Evolutionary conservation across 2,113 vertebrate genomes (phyloP).

Genomic region (Tautogolabrus adspersus): DNA sequence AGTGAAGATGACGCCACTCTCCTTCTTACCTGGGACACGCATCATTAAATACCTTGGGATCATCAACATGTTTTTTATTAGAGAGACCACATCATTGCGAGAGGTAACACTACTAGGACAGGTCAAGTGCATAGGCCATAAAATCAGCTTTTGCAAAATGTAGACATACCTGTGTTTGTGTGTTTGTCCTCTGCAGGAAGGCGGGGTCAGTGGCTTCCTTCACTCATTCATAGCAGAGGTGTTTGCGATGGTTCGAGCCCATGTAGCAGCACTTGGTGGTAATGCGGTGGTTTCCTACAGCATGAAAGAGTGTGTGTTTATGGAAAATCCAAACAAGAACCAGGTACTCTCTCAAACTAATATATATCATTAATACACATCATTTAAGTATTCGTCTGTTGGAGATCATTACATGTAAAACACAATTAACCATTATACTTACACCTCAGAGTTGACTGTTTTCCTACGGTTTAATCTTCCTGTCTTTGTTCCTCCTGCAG

Average conservation of each 20-base stretch:
- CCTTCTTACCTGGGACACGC: slow-evolving; percentile 94
- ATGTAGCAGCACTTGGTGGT: slow-evolving; percentile 95
- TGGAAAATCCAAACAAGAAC: slow-evolving; percentile 99
- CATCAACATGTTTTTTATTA: slow-evolving; percentile 99
- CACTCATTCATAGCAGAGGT: slow-evolving; percentile 97
- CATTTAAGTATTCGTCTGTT: neutral
- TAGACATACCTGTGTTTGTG: neutral
- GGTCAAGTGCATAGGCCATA: neutral
- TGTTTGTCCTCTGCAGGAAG: slow-evolving; percentile 86
- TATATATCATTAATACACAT: neutral
- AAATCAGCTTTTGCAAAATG: neutral
- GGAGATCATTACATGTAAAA: neutral
- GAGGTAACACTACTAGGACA: slow-evolving; percentile 84
- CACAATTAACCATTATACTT: neutral
- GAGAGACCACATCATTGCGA: slow-evolving; percentile 96
- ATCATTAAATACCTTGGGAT: slow-evolving; percentile 98
- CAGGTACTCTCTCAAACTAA: slow-evolving; percentile 85
- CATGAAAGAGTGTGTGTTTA: slow-evolving; percentile 99
- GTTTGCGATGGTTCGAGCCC: slow-evolving; percentile 97
- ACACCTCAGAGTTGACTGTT: neutral
- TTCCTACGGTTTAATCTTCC: slow-evolving; percentile 4
- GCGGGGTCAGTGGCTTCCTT: slow-evolving; percentile 97
- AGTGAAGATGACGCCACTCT: slow-evolving; percentile 98
- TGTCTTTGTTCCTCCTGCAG: slow-evolving; percentile 69
- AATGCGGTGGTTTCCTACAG: slow-evolving; percentile 98